A percentile compares a stretch with the other conserved stretches of the same genome.
These are phyloP conservation scores for Helobdella robusta DNA, from an alignment of 2,888 invertebrate genomes.

Conservation along the genomic window DNA sequence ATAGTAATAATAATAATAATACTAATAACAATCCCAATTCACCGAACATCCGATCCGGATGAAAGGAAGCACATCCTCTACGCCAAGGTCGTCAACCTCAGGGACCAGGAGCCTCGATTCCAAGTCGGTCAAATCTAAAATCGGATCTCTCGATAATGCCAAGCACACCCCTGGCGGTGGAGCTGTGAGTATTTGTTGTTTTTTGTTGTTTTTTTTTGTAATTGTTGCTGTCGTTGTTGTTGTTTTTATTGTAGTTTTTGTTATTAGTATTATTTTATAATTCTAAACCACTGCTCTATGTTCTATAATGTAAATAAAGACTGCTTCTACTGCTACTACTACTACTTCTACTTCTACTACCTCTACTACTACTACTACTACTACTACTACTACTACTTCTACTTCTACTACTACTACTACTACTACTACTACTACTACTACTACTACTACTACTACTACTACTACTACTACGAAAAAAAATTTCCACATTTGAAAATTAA, in stretches of 20 bases:
- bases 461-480: no score
- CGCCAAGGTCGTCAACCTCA: constrained; percentile 9
- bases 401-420: no score
- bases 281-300: no score
- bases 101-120: not conserved
- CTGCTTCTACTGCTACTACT: not conserved
- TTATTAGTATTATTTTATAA: no score
- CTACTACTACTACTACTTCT: no score
- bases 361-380: not conserved
- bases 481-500: no score
- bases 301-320: no score
- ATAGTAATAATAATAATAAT: not conserved
- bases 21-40: not conserved
- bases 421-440: no score
- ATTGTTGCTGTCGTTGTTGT: no score
- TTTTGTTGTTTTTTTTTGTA: not conserved
- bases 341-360: not conserved
- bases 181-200: constrained; percentile 15
- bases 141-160: constrained; percentile 34
- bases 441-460: no score
- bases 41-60: not conserved
- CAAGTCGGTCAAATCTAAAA: constrained; percentile 26
- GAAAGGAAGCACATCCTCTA: constrained; percentile 19
- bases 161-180: constrained; percentile 35
- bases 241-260: no score